Base-by-base conservation (phyloP, 2,797 vertebrate species). In the Myripristis murdjan region DNA sequence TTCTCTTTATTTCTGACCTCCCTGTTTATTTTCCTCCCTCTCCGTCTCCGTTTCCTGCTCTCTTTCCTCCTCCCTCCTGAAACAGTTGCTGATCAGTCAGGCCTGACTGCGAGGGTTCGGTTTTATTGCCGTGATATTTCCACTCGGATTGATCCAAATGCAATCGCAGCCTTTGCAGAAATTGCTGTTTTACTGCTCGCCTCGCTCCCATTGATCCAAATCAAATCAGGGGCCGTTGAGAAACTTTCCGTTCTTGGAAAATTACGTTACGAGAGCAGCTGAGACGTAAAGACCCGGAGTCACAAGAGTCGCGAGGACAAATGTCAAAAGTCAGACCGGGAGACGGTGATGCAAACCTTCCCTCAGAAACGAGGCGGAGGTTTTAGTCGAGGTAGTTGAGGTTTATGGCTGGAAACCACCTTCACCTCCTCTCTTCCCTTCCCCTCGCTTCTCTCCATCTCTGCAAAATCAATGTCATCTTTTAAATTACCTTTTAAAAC, bases 111-210 rank as follows among this genome's bases (percentile, higher is more conserved):
- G 58, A 52, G 22, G 22, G 4, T 62, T 33, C 2, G 0, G 1
- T 67, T 58, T 47, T 70, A 83, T 76, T 71, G 59, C 55, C 24
- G 15, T 8, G 35, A 37, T 37, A 37, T 11, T 12, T 37, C 35
- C 35, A 37, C 35, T 12, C 11, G 3, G 16, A 72, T 77, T 57
- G 33, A 79, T 73, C 61, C 33, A 68, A 51, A 73, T n/a, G 4
- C 43, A 67, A 60, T 56, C 53, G 5, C 53, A 26, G 39, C 37
- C 43, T 15, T 55, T 51, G 12, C 14, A 67, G 75, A 33, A 71
- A 54, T 14, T 1, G 39, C 43, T 51, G 20, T 51, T 48, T 51
- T 67, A 44, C 62, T 58, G 33, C 62, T 54, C 7, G 5, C 51
- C 62, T 4, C 22, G 53, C 18, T 59, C 28, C 35, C n/a, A 31